phyloP scores from a whole-genome alignment of 2,797 vertebrate genomes.

The Acropternis orthonyx region DNA sequence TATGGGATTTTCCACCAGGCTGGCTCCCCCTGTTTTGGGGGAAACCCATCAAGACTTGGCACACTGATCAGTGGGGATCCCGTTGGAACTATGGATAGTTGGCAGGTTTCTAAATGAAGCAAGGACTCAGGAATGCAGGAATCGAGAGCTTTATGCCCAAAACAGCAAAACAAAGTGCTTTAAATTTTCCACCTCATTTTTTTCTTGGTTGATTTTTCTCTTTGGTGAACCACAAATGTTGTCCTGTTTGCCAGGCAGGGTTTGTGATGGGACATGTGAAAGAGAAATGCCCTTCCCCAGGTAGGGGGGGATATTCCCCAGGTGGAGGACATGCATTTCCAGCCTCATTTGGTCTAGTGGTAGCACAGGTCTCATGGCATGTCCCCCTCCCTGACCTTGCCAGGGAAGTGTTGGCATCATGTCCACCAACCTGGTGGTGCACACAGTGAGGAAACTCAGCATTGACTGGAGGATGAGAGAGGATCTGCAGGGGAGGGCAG shows the following conservation, averaged over 20 bases:
- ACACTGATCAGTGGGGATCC: fast-evolving
- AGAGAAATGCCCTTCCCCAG: not conserved
- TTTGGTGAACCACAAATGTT: not conserved
- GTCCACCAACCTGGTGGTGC: not conserved
- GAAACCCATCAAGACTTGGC: not conserved
- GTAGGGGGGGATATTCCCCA: not conserved
- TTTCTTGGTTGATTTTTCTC: not conserved
- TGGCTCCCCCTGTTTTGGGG: not conserved
- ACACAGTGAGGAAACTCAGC: not conserved
- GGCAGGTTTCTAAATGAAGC: not conserved
- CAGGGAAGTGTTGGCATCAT: fast-evolving
- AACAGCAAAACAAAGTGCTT: not conserved
- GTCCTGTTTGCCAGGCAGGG: not conserved
- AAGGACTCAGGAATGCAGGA: not conserved
- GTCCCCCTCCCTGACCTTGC: not conserved
- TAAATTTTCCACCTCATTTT: not conserved
- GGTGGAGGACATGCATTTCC: not conserved
- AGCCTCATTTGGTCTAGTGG: not conserved
- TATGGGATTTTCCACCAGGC: not conserved
- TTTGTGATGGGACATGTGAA: not conserved
- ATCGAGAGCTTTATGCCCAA: not conserved
- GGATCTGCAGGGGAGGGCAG: not conserved
- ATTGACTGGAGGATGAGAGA: not conserved
- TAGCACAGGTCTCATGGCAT: fast-evolving
- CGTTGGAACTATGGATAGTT: fast-evolving